Conservation (phyloP, 2,797 vertebrate genomes). For the Borostomias antarcticus region DNA sequence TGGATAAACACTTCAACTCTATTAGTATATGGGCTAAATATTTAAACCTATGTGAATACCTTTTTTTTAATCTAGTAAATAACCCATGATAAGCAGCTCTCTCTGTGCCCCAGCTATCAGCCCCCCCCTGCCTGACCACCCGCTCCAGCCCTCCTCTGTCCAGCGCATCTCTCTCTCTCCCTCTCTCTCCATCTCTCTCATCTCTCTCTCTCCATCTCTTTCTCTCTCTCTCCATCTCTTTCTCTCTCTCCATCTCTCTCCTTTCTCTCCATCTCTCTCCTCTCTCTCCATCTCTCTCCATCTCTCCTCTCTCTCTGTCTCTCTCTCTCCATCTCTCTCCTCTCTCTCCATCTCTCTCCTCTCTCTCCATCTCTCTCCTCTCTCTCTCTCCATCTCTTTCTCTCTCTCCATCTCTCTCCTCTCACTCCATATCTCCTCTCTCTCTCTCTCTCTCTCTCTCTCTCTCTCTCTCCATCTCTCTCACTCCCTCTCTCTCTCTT, state of each 20-base stretch:
- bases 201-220: background rate
- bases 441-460: background rate
- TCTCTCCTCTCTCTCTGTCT: conserved; percentile 16
- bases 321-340: conserved; percentile 6
- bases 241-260: conserved; percentile 4
- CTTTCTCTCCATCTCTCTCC: background rate
- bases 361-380: background rate
- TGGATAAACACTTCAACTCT: no score
- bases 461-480: background rate
- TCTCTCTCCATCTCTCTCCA: no score
- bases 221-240: conserved; percentile 17
- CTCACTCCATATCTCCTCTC: background rate
- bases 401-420: background rate
- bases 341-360: conserved; percentile 4
- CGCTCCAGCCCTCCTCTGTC: conserved; percentile 3
- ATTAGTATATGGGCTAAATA: no score
- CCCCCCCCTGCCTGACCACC: no score
- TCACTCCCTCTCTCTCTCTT: background rate
- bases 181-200: conserved; percentile 8
- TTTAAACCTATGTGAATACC: no score
- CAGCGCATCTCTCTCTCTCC: background rate
- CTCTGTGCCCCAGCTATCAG: no score
- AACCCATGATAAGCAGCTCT: no score
- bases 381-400: background rate
- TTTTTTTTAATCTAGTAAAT: no score